Conservation (phyloP, 2,888 invertebrate species). For the Hypomecis atomaria region DNA sequence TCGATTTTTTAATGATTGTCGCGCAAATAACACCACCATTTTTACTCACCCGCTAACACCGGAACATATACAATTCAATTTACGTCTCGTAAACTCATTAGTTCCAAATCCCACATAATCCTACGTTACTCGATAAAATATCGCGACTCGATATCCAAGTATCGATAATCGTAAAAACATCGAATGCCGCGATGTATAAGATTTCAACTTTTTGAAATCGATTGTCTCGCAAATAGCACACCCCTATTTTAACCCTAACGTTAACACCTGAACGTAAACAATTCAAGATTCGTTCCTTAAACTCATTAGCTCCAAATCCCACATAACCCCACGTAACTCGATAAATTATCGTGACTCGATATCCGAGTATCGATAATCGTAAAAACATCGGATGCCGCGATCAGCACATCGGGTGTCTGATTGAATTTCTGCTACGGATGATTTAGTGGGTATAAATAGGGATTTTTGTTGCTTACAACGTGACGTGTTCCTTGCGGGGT, state of each 20-base stretch:
- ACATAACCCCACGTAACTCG: conserved; percentile 23
- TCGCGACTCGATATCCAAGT: too few relatives aligned
- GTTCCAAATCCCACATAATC: too few relatives aligned
- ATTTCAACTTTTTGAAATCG: too few relatives aligned
- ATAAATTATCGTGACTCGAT: conserved; percentile 38
- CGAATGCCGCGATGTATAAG: too few relatives aligned
- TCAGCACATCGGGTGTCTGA: conserved; percentile 58
- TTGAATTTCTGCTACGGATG: conserved; percentile 72
- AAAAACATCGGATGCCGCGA: conserved; percentile 38
- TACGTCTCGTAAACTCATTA: too few relatives aligned
- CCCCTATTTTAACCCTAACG: background rate
- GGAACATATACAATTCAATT: too few relatives aligned
- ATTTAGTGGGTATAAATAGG: conserved; percentile 69
- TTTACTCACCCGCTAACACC: too few relatives aligned
- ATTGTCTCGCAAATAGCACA: background rate
- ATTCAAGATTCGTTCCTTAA: conserved; percentile 18
- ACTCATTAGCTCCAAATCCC: conserved; percentile 34
- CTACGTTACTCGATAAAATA: too few relatives aligned
- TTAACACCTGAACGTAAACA: conserved; percentile 15
- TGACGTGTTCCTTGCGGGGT: conserved; percentile 38
- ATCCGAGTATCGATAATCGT: conserved; percentile 42
- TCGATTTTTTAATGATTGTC: too few relatives aligned
- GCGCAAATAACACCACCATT: too few relatives aligned
- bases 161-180: too few relatives aligned
- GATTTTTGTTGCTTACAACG: conserved; percentile 50